These are phyloP conservation scores for Globodera rostochiensis DNA, from an alignment of 1,140 invertebrate genomes.

Conservation along the genomic window DNA sequence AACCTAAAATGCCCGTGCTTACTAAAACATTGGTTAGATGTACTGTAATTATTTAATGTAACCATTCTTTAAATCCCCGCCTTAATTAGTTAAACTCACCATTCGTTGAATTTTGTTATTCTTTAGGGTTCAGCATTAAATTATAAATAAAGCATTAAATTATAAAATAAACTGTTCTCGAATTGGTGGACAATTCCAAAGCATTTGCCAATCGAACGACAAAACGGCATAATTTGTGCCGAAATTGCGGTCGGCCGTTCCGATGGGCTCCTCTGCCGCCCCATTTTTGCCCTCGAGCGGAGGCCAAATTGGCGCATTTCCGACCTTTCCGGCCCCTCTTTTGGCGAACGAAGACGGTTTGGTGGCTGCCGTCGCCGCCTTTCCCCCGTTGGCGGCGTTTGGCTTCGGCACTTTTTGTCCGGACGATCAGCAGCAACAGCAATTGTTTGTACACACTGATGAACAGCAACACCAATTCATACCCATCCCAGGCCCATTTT, in stretches of 20 bases:
- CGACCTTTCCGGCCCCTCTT: background rate
- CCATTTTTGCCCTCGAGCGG: background rate
- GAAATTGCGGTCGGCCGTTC: background rate
- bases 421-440: background rate
- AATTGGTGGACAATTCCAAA: too few relatives aligned
- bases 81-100: too few relatives aligned
- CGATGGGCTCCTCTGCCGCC: background rate
- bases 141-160: too few relatives aligned
- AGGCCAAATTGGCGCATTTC: background rate
- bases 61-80: too few relatives aligned
- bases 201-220: background rate
- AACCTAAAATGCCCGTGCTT: too few relatives aligned
- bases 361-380: background rate
- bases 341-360: background rate
- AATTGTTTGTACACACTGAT: background rate
- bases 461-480: background rate
- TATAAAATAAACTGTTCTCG: too few relatives aligned
- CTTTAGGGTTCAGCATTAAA: too few relatives aligned
- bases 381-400: background rate
- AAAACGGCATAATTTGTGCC: background rate
- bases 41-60: background rate
- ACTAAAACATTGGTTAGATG: too few relatives aligned
- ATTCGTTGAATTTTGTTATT: too few relatives aligned
- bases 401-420: slow-evolving; percentile 3
- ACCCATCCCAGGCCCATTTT: background rate